Evolutionary conservation across 2,888 invertebrate species (phyloP).

Genomic region (Euphydryas editha): DNA sequence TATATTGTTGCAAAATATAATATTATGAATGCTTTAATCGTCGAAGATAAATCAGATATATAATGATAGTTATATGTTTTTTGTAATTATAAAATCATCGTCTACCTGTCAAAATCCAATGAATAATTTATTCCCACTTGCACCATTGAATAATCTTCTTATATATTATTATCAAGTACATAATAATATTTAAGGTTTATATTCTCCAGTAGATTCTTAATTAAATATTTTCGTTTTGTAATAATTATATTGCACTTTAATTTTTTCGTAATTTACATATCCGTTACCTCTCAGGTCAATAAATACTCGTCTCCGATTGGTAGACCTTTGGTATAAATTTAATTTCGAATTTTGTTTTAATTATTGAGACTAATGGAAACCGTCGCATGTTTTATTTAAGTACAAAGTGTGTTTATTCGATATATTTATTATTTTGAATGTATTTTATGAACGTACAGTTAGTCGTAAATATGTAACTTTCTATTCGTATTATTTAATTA

Average conservation of each 20-base stretch:
- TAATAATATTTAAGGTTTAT: not conserved
- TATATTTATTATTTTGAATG: conserved; percentile 11
- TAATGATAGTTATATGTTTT: not conserved
- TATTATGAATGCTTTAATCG: not conserved
- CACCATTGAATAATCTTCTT: not conserved
- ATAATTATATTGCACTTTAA: no score
- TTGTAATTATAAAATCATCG: not conserved
- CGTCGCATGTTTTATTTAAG: conserved; percentile 9
- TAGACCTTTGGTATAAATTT: not conserved
- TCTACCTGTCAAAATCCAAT: not conserved
- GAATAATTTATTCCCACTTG: not conserved
- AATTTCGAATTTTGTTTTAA: not conserved
- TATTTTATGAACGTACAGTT: conserved; percentile 12
- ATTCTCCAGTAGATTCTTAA: not conserved
- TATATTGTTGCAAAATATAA: not conserved
- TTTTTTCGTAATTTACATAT: no score
- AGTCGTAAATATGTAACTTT: not conserved
- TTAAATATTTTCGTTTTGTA: no score
- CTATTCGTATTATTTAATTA: not conserved
- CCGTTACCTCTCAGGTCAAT: no score
- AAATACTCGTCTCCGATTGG: not conserved
- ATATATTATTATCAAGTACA: not conserved
- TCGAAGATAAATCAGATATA: not conserved
- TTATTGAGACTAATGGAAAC: not conserved
- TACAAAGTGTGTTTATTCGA: conserved; percentile 21